Evolutionary conservation across 2,797 vertebrate genomes (phyloP).

Genomic region (Lophotriccus pileatus): DNA sequence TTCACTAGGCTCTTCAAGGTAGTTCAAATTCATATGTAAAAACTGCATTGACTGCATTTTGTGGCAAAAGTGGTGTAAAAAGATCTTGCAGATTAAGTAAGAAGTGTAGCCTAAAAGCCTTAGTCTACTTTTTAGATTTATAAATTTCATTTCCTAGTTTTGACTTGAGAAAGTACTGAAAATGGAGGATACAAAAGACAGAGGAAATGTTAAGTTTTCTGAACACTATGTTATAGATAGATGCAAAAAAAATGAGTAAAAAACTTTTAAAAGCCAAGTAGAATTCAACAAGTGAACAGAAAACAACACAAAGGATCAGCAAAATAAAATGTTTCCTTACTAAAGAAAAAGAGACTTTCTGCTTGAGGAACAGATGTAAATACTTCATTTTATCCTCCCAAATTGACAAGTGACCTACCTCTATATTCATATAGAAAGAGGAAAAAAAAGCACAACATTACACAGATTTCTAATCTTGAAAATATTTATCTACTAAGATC

Average conservation of each 20-base stretch:
- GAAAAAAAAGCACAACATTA: not conserved
- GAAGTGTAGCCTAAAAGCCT: not conserved
- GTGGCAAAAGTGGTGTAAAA: not conserved
- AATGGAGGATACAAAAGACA: not conserved
- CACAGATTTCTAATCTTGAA: not conserved
- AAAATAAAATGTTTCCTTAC: not conserved
- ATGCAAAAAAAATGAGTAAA: conserved; percentile 25
- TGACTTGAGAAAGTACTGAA: conserved; percentile 23
- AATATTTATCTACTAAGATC: not conserved
- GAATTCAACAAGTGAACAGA: conserved; percentile 39
- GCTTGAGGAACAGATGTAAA: not conserved
- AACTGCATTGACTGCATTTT: not conserved
- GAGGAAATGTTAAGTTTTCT: not conserved
- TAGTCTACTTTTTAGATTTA: not conserved
- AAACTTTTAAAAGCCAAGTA: conserved; percentile 12
- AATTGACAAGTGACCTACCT: not conserved
- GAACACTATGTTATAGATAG: conserved; percentile 11
- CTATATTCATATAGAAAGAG: not conserved
- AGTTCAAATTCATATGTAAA: not conserved
- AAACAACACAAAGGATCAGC: not conserved
- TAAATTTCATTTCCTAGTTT: not conserved
- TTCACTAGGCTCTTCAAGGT: not conserved
- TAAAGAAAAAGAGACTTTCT: not conserved
- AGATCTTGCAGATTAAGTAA: not conserved
- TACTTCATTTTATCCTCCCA: not conserved